Conservation (phyloP, 2,797 vertebrate genomes). For the Scolopax rusticola region DNA sequence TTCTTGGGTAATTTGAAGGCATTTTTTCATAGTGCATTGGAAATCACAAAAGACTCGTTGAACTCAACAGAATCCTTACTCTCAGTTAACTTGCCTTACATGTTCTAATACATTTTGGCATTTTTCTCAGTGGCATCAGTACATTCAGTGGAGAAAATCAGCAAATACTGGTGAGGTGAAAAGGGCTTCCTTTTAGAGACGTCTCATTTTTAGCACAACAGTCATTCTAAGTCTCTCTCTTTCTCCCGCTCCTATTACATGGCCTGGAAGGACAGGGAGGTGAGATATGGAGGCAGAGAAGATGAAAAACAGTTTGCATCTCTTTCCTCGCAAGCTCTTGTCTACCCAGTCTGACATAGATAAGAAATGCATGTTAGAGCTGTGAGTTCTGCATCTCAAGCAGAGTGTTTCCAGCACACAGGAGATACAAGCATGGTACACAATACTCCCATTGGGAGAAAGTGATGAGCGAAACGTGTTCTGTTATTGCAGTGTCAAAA, state of each 20-base stretch:
- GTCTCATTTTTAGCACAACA: not conserved
- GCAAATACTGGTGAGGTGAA: not conserved
- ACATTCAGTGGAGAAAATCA: not conserved
- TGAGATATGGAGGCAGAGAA: not conserved
- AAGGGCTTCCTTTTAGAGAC: not conserved
- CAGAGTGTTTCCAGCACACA: not conserved
- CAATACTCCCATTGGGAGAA: not conserved
- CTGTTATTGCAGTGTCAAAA: not conserved
- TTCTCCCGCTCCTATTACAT: not conserved
- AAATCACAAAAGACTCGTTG: slow-evolving; percentile 67
- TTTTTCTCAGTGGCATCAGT: not conserved
- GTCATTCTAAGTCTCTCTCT: not conserved
- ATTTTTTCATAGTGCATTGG: slow-evolving; percentile 33
- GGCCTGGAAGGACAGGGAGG: not conserved
- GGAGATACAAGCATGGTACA: not conserved
- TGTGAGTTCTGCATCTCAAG: not conserved
- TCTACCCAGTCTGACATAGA: not conserved
- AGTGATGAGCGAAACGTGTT: slow-evolving; percentile 5
- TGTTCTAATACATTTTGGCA: not conserved
- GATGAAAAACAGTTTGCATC: not conserved
- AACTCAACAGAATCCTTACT: not conserved
- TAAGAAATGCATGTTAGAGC: not conserved
- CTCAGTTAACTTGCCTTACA: not conserved
- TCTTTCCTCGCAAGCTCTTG: not conserved
- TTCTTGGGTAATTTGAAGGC: slow-evolving; percentile 59